Base-by-base conservation (phyloP, 2,113 vertebrate species). In the Fukomys damarensis region DNA sequence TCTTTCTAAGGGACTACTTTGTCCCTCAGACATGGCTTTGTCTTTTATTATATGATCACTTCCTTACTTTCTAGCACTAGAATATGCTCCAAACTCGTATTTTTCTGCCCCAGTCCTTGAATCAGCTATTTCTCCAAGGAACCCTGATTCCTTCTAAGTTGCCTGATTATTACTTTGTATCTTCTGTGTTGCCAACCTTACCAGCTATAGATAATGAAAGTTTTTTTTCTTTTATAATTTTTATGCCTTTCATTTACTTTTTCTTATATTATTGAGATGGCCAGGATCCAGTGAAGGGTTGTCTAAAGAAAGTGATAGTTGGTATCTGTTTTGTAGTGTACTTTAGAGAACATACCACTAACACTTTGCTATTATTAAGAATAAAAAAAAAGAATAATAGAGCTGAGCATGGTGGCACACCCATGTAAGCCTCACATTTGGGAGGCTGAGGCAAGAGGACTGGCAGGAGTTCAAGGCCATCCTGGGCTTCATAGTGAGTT, bases 181-280 rank as follows among this genome's bases (percentile, higher is more conserved):
- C 92, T 92, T 95, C 80, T 86, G 7, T 86, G 20, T 68, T 96
- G 70, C 93, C 43, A 96, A 24, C 12, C 3, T 35, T 88, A 61
- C 85, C 38, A 83, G 7, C 52, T 94, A 54, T 81, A 89, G 92
- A 70, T 81, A 91, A 89, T 92, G 58, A 94, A 61, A 83, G 7
- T 43, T 92, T 91, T 87, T 95, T 95, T 97, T 84, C 70, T 26
- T 95, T 92, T 90, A 46, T 32, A 76, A 9, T 76, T 86, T 93
- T 86, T 38, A 61, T 87, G 19, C 43, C 70, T 95, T 86, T 89
- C 66, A 26, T 84, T 70, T 83, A 74, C 70, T 94, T 89, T 93
- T 94, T 84, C 26, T 84, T 93, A 49, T 93, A 46, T 86, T 80
- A 86, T n/a, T 68, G 56, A 74, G 54, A 89, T 79, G 56, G 32